phyloP scores from a whole-genome alignment of 2,888 invertebrate genomes.

The Pardosa pseudoannulata region DNA sequence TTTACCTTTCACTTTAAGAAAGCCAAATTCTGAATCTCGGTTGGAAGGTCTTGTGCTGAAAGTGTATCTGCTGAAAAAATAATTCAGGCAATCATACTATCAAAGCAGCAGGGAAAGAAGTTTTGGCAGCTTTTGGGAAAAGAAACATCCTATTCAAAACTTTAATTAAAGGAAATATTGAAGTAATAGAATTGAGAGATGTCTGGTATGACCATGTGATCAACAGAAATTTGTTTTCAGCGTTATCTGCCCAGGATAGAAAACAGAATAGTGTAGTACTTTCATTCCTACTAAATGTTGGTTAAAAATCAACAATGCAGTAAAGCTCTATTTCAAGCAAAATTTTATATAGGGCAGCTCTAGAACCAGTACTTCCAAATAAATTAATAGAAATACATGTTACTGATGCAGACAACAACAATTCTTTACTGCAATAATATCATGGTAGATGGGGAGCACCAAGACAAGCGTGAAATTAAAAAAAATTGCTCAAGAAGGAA shows the following conservation, averaged over 20 bases:
- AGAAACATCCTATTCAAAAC: conserved; percentile 12
- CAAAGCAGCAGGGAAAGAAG: conserved; percentile 21
- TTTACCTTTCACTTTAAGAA: too few species aligned
- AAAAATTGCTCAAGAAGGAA: neutral
- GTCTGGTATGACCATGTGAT: conserved; percentile 13
- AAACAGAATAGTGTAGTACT: conserved; percentile 10
- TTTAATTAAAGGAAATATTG: neutral
- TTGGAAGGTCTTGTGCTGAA: too few species aligned
- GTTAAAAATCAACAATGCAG: conserved; percentile 11
- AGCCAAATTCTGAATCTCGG: too few species aligned
- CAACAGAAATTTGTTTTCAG: conserved; percentile 27
- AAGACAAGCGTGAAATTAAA: neutral
- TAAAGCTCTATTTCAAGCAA: conserved; percentile 6
- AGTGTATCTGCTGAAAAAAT: too few species aligned
- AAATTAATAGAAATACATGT: conserved; percentile 10
- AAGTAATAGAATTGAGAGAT: neutral
- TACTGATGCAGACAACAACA: neutral
- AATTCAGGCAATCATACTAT: too few species aligned
- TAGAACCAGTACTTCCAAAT: conserved; percentile 13
- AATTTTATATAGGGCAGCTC: neutral
- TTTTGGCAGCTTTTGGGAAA: conserved; percentile 36
- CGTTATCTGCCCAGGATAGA: conserved; percentile 29
- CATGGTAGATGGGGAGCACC: neutral
- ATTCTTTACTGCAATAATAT: neutral
- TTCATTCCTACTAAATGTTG: neutral